Evolutionary conservation across 2,888 invertebrate genomes (phyloP), one percentile per base, ranked within the genome.

Genomic region (Drosophila acutilabella): DNA sequence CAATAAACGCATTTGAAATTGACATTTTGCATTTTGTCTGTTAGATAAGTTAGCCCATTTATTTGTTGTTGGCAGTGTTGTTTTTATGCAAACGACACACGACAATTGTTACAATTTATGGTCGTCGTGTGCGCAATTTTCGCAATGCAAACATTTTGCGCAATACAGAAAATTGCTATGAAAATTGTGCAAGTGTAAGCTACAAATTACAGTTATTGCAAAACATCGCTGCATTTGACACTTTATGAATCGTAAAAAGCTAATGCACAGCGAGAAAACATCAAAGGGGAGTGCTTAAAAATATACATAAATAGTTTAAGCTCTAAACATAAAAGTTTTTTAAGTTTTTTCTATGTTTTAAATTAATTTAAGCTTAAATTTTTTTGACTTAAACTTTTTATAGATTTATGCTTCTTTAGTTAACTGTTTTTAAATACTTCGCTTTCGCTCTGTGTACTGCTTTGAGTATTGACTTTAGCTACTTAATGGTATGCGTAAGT

Each of bases 81-180:
- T 57, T 66, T 42, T 77, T 87, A 83, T 84, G 83, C 83, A 87
- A 84, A 80, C 88, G 83, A 23, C 23, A 23, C 81, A 80, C 88
- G 83, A 84, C 88, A 87, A 73, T 84, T 84, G 85, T 68, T 74
- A 78, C 83, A 87, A 84, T 84, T 84, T 84, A 84, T 84, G 88
- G 83, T 69, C 82, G 66, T 62, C 56, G 72, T 71, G 18, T 74
- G 62, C 61, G 64, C 74, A 73, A 67, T 74, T 74, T 79, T 65
- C 69, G 77, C 64, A 62, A 72, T 74, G 10, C 16, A 53, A 53
- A 38, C 40, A 58, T 18, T 58, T 58, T 56, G 45, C 45, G 56
- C 56, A 56, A 56, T 45, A 14, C 56, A 8, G 18, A 14, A 33
- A 56, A 45, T 26, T 56, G 45, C 45, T 23, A 56, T 54, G 54